A percentile compares a stretch with the other conserved stretches of the same genome.
These are phyloP conservation scores for Desmophyllum pertusum DNA, from an alignment of 92 coral and sea anemone genomes.

Conservation along the genomic window DNA sequence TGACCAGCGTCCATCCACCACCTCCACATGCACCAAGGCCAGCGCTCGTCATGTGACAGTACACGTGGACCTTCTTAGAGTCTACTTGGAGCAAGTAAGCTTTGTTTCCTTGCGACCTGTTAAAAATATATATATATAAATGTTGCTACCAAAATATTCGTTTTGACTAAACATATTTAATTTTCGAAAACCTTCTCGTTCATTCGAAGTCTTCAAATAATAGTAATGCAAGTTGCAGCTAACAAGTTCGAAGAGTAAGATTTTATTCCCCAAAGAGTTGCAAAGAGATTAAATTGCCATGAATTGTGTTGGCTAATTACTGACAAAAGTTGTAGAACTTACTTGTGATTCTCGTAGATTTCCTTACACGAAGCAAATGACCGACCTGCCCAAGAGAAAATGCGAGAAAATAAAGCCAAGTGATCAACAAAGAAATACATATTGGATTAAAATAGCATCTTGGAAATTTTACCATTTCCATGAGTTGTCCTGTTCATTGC, in stretches of 20 bases:
- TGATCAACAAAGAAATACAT: too few species aligned
- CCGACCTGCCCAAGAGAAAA: neutral
- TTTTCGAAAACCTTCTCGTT: too few species aligned
- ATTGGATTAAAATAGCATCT: too few species aligned
- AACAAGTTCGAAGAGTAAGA: too few species aligned
- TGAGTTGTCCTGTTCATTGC: neutral
- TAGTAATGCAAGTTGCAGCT: too few species aligned
- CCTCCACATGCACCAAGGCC: neutral
- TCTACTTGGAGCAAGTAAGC: neutral
- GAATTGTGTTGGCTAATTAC: neutral
- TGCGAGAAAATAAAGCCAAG: neutral
- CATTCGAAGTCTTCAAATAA: too few species aligned
- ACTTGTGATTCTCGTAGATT: neutral
- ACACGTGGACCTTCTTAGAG: neutral
- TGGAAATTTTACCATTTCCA: neutral
- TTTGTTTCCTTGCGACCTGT: neutral
- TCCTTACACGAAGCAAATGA: neutral
- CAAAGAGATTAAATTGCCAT: too few species aligned
- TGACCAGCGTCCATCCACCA: constrained; percentile 17
- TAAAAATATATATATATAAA: too few species aligned
- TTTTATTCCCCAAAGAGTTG: too few species aligned
- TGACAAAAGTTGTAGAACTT: neutral
- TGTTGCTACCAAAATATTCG: too few species aligned
- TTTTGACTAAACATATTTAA: too few species aligned
- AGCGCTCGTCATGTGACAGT: constrained; percentile 2